Percentiles rank a stretch among this genome's conserved stretches.
These are phyloP conservation scores for Caenorhabditis briggsae DNA, from an alignment of 1,140 invertebrate species.

Conservation along the genomic window DNA sequence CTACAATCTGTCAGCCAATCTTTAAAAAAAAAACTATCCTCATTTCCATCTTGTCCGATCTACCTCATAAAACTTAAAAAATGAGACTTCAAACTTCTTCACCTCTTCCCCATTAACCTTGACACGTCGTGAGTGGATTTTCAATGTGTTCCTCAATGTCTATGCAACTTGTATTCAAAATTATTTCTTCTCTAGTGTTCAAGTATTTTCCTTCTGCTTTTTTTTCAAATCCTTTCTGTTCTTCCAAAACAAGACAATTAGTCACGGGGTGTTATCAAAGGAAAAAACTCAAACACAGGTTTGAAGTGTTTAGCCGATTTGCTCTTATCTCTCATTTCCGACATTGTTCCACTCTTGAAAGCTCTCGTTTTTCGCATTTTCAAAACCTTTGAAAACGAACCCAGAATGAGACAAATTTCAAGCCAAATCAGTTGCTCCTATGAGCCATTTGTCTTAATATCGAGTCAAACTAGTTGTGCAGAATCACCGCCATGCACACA, in stretches of 20 bases:
- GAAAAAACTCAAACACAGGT: conserved; percentile 13
- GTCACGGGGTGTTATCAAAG: conserved; percentile 17
- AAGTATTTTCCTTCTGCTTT: no score
- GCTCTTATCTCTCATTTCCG: conserved; percentile 5
- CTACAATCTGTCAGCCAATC: no score
- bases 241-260: neutral
- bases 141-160: neutral
- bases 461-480: conserved; percentile 35
- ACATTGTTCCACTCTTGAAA: conserved; percentile 33
- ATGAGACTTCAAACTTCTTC: neutral
- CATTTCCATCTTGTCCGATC: neutral
- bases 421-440: neutral
- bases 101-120: conserved; percentile 36
- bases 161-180: no score
- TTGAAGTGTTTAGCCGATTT: conserved; percentile 51
- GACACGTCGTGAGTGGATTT: conserved; percentile 20
- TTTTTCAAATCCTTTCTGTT: neutral
- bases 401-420: neutral
- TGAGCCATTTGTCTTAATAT: conserved; percentile 19
- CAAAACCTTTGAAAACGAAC: conserved; percentile 3
- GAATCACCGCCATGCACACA: conserved; percentile 33
- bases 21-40: neutral
- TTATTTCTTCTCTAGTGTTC: no score
- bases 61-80: conserved; percentile 30
- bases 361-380: neutral